A percentile compares a stretch with the other conserved stretches of the same genome.
phyloP scores from a whole-genome alignment of 1,140 invertebrate genomes.

The Paralvinella palmiformis region DNA sequence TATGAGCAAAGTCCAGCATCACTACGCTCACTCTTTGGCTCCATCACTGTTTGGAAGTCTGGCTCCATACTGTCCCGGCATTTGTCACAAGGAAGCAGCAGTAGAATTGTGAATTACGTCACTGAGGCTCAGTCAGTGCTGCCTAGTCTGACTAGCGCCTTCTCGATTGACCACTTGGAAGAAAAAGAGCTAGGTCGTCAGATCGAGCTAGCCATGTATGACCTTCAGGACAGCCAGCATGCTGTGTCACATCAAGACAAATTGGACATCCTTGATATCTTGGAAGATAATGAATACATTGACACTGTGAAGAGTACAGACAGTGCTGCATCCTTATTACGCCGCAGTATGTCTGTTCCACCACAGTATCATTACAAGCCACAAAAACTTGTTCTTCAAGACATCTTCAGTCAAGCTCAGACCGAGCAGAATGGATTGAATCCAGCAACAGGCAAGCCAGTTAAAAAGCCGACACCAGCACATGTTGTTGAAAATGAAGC shows the following conservation, averaged over 20 bases:
- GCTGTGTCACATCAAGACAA: background rate
- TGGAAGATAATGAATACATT: background rate
- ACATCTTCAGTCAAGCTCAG: background rate
- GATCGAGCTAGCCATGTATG: background rate
- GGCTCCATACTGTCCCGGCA: too few relatives aligned
- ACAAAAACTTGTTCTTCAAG: background rate
- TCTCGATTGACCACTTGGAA: conserved; percentile 4
- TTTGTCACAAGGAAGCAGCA: background rate
- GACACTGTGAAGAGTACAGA: conserved; percentile 9
- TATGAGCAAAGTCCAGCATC: too few relatives aligned
- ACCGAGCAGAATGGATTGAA: background rate
- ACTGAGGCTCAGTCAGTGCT: conserved; percentile 2
- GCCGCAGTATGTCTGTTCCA: background rate
- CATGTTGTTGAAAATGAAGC: background rate
- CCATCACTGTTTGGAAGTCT: too few relatives aligned
- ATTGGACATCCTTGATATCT: background rate
- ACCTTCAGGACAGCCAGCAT: background rate
- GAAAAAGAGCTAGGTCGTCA: too few relatives aligned
- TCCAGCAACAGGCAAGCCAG: too few relatives aligned
- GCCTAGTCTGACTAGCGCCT: background rate
- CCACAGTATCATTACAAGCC: background rate
- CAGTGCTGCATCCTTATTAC: background rate
- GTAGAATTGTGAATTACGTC: background rate
- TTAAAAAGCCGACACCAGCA: too few relatives aligned
- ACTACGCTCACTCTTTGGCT: too few relatives aligned